Evolutionary conservation across 2,888 invertebrate genomes (phyloP), one percentile per base, ranked within the genome.

Genomic region (Boloria selene): DNA sequence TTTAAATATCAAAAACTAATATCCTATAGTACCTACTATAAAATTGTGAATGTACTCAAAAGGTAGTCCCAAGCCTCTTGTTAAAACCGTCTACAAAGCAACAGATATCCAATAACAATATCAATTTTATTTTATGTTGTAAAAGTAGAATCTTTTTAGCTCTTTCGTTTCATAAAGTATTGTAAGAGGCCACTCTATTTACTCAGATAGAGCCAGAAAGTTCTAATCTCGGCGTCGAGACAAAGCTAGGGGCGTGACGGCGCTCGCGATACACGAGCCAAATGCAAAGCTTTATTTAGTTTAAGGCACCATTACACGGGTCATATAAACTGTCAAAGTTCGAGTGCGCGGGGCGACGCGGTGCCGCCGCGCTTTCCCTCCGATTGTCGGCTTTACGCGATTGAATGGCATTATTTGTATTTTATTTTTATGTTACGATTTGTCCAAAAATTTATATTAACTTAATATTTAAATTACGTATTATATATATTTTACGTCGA

Each of bases 281-380:
- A 90, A 90, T 87, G 84, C 85, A 87, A 86, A 85, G 88, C 87
- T 87, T 90, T 90, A 90, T 90, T 90, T 89, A 88, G 87, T 89
- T 89, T 86, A 89, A 88, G 89, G 85, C 85, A 82, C 87, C 85
- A 89, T 90, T 91, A 90, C 90, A 90, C 90, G 91, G 91, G 88
- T 90, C 91, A 90, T 91, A 90, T 89, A 90, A 89, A 86, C 88
- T 89, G 90, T 88, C 90, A 90, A 90, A 91, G 87, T 90, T 89
- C 78, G 83, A 84, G 83, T 75, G 77, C 79, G 79, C 80, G 79
- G 81, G 83, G 80, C 81, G 80, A 71, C 74, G 74, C 73, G 74
- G 76, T 77, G 82, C 75, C 76, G 80, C 77, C 76, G 76, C 71
- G 73, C 75, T 75, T 69, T 68, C 74, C 61, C 56, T 45, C 61